Percentiles rank a stretch among this genome's conserved stretches.
These are phyloP conservation scores for Melanostoma scalare DNA, from an alignment of 2,888 invertebrate species.

Conservation along the genomic window DNA sequence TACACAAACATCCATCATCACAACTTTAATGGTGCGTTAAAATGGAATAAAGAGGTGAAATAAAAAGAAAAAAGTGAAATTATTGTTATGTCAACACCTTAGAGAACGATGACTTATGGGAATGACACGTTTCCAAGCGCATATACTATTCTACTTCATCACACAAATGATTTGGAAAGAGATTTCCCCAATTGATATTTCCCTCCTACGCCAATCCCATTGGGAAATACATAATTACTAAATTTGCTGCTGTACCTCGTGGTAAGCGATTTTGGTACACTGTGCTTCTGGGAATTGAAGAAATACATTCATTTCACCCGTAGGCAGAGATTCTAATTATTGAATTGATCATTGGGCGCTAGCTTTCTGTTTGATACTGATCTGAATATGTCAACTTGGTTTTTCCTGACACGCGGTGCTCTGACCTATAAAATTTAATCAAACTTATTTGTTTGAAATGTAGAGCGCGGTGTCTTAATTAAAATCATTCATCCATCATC, in stretches of 20 bases:
- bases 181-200: slow-evolving; percentile 21
- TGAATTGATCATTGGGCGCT: slow-evolving; percentile 44
- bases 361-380: slow-evolving; percentile 30
- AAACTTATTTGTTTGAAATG: slow-evolving; percentile 22
- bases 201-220: slow-evolving; percentile 36
- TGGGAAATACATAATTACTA: slow-evolving; percentile 52
- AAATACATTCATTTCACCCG: not conserved
- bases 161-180: slow-evolving; percentile 17
- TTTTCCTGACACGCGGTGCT: slow-evolving; percentile 34
- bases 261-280: slow-evolving; percentile 55
- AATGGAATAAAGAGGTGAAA: slow-evolving; percentile 1
- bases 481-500: slow-evolving; percentile 51
- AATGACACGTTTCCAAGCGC: slow-evolving; percentile 20
- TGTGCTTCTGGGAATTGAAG: slow-evolving; percentile 21
- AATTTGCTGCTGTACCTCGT: slow-evolving; percentile 8
- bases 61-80: slow-evolving; percentile 61
- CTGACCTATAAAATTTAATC: slow-evolving; percentile 55
- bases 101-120: slow-evolving; percentile 61
- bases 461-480: slow-evolving; percentile 45
- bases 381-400: slow-evolving; percentile 58
- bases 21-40: slow-evolving; percentile 6
- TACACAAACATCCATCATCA: slow-evolving; percentile 46
- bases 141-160: slow-evolving; percentile 14
- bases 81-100: slow-evolving; percentile 65
- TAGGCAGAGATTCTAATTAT: slow-evolving; percentile 50